Percentiles rank a stretch among this genome's conserved stretches.
phyloP scores from a whole-genome alignment of 2,113 vertebrate species.

The Acrocephalus arundinaceus region DNA sequence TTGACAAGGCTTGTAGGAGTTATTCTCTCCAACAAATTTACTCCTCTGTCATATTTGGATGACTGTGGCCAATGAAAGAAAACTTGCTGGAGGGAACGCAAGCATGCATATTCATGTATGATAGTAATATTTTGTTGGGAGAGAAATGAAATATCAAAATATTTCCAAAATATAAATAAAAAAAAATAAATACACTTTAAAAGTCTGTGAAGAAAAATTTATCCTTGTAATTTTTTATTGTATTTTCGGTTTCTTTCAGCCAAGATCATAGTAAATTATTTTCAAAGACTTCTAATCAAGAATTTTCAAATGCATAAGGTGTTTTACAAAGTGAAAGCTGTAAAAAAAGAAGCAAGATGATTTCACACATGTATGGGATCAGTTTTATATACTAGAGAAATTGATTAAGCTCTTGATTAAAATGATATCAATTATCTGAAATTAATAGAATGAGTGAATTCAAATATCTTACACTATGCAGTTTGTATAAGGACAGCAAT shows the following conservation, averaged over 20 bases:
- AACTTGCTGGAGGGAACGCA: not conserved
- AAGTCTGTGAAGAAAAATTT: not conserved
- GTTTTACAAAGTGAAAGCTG: not conserved
- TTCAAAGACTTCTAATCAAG: not conserved
- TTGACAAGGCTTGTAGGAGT: conserved; percentile 18
- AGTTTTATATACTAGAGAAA: not conserved
- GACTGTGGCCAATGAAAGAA: not conserved
- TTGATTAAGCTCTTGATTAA: not conserved
- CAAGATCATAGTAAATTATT: not conserved
- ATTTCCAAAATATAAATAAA: not conserved
- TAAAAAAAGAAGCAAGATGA: not conserved
- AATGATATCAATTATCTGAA: not conserved
- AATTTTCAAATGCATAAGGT: not conserved
- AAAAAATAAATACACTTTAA: not conserved
- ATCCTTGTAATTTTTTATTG: not conserved
- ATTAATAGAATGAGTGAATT: not conserved
- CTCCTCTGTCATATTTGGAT: not conserved
- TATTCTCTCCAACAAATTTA: conserved; percentile 9
- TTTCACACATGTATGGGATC: not conserved
- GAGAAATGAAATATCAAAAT: not conserved
- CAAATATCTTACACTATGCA: not conserved
- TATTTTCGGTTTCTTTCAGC: not conserved
- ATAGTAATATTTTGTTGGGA: not conserved
- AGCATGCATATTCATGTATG: not conserved
- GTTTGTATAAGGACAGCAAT: not conserved